Conservation (phyloP, 2,797 vertebrate species). For the Iguana delicatissima region DNA sequence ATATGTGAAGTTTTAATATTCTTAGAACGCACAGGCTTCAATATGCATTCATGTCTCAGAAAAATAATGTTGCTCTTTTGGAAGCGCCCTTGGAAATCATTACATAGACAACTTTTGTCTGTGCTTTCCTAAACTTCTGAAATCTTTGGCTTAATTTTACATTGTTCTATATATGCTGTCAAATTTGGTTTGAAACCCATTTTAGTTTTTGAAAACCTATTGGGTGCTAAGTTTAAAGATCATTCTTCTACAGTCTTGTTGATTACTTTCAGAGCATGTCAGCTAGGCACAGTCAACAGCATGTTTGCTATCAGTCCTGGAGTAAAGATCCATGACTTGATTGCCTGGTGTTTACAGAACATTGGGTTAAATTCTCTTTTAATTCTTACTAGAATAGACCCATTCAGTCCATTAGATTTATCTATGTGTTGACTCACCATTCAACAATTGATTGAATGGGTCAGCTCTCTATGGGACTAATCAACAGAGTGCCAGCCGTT, state of each 20-base stretch:
- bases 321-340: background rate
- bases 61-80: background rate
- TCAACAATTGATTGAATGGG: no score
- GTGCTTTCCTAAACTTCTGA: background rate
- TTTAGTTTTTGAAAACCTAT: background rate
- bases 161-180: background rate
- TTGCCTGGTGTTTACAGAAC: background rate
- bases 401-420: no score
- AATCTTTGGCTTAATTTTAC: background rate
- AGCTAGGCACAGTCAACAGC: background rate
- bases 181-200: background rate
- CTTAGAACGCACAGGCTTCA: conserved; percentile 19
- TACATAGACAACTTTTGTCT: background rate
- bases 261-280: background rate
- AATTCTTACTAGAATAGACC: no score
- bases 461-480: no score
- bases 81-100: background rate
- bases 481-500: no score
- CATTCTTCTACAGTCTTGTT: background rate
- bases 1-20: conserved; percentile 1
- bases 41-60: background rate
- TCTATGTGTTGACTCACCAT: no score
- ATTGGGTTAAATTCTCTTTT: background rate
- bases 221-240: background rate
- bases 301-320: no score